Evolutionary conservation across 2,797 vertebrate genomes (phyloP).

Genomic region (Acanthiza pusilla): DNA sequence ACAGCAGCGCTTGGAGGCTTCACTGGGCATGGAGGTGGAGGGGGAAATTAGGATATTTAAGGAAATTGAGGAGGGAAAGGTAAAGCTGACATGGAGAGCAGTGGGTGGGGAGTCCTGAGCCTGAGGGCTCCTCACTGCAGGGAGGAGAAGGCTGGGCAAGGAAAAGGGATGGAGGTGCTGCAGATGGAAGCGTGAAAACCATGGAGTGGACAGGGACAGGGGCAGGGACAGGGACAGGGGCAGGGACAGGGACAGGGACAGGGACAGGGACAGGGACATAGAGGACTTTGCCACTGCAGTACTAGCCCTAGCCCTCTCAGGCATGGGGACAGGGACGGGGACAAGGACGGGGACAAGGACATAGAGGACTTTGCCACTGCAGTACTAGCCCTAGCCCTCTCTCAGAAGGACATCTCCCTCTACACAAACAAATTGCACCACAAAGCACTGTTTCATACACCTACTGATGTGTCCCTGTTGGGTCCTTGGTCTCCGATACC

Average conservation of each 20-base stretch:
- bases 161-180: not conserved
- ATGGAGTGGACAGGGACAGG: not conserved
- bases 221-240: not conserved
- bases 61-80: not conserved
- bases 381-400: no score
- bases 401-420: no score
- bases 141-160: not conserved
- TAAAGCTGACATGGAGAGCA: not conserved
- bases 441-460: no score
- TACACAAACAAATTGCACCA: no score
- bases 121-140: not conserved
- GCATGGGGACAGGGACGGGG: no score
- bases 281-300: no score
- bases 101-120: not conserved
- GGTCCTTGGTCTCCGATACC: no score
- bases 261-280: not conserved
- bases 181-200: not conserved
- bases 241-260: no score
- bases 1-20: not conserved
- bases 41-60: not conserved
- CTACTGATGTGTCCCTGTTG: no score
- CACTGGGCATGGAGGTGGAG: accelerated
- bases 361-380: no score
- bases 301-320: no score
- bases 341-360: not conserved